phyloP scores from a whole-genome alignment of 2,113 vertebrate species.

The Oceanites oceanicus region DNA sequence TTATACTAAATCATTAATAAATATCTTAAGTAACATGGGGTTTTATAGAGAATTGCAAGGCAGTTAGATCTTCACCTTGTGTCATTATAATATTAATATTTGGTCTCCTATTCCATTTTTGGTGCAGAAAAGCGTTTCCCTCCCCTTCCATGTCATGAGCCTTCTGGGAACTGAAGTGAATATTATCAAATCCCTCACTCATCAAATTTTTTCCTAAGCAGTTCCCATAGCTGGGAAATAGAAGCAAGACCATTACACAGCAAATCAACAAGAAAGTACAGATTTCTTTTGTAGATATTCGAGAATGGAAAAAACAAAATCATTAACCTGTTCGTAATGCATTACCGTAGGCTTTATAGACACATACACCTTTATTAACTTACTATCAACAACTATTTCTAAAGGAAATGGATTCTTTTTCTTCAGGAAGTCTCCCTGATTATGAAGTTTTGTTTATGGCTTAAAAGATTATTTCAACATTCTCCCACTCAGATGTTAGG shows the following conservation, averaged over 20 bases:
- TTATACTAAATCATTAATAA: not conserved
- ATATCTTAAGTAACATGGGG: not conserved
- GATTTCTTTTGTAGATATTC: not conserved
- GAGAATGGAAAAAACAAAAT: not conserved
- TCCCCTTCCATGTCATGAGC: not conserved
- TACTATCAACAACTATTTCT: not conserved
- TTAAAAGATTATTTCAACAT: not conserved
- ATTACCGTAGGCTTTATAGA: not conserved
- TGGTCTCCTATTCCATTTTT: not conserved
- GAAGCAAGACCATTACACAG: not conserved
- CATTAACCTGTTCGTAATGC: not conserved
- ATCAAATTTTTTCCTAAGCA: not conserved
- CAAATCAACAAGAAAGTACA: not conserved
- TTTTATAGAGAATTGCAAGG: not conserved
- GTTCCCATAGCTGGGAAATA: not conserved
- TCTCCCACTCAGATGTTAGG: not conserved
- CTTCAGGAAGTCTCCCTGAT: not conserved
- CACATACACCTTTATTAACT: not conserved
- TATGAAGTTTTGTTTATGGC: not conserved
- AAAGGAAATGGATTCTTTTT: not conserved
- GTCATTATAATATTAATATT: not conserved
- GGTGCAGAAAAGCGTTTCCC: not conserved
- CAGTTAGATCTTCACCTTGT: not conserved
- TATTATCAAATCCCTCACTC: not conserved
- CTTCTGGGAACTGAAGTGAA: not conserved